Evolutionary conservation across 2,113 vertebrate genomes (phyloP), one percentile per base, ranked within the genome.

Genomic region (Apus apus): DNA sequence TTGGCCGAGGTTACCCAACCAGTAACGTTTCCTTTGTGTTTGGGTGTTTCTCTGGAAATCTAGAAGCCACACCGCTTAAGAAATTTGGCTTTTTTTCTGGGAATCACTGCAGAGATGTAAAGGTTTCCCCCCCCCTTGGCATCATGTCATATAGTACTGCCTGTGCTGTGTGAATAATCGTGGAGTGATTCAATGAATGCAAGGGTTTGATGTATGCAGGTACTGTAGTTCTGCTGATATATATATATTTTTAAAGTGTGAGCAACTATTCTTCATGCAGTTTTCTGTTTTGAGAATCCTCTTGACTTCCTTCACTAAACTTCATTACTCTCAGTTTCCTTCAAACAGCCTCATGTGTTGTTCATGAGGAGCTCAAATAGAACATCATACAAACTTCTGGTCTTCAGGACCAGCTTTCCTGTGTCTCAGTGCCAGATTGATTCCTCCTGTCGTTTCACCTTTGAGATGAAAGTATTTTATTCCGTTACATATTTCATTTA

Each of bases 31-130:
- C 50, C 50, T 92, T 91, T 91, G 86, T 93, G 43, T 71, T 71
- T 48, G 48, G 36, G 14, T 2, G 22, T 27, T 21, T 1, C 60
- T 18, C 62, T 27, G 50, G 70, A 88, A 95, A 57, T 25, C 17
- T 43, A 45, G 65, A 77, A 81, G 50, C 43, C 45, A 34, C 43
- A 11, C 5, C 60, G 25, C 66, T 89, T 60, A 60, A 79, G 21
- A 85, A 87, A 34, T 65, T 68, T 72, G 64, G 27, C 70, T 94
- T 93, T 92, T 92, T 90, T 53, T 83, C 58, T 66, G n/a, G 30
- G 34, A 86, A 81, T 38, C 67, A 8, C 27, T 94, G 67, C 32
- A 60, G 70, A 84, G 50, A 57, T 75, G 13, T 45, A n/a, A 88
- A 89, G 65, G 48, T 13, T 68, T 88, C 40, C 18, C 21, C 29